These are phyloP conservation scores for Mongoloraphidia duomilia DNA, from an alignment of 2,888 invertebrate species.

Conservation along the genomic window DNA sequence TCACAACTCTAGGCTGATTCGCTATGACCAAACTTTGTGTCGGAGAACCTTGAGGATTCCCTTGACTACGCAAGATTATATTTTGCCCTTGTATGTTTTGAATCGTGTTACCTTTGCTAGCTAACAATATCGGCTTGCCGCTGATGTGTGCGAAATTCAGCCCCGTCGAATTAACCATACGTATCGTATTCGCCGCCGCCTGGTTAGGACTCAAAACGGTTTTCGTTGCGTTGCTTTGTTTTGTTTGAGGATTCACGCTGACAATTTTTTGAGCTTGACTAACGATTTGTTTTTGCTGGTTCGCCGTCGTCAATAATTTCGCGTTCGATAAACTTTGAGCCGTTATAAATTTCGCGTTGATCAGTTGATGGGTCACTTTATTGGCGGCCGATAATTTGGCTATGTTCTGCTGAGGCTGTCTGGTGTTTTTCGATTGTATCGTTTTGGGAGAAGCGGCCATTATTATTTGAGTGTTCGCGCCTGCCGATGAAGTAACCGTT, in stretches of 20 bases:
- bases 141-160: conserved; percentile 38
- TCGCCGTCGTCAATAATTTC: conserved; percentile 17
- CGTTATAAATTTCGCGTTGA: conserved; percentile 32
- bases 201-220: conserved; percentile 8
- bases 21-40: conserved; percentile 8
- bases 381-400: conserved; percentile 23
- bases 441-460: conserved; percentile 15
- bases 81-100: conserved; percentile 29
- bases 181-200: conserved; percentile 24
- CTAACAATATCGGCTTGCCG: conserved; percentile 40
- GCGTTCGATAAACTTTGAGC: conserved; percentile 22
- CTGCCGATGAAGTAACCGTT: conserved; percentile 22
- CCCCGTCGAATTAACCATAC: conserved; percentile 35
- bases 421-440: conserved; percentile 20
- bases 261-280: conserved; percentile 6
- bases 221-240: conserved; percentile 11
- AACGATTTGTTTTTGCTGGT: not conserved
- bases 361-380: conserved; percentile 28
- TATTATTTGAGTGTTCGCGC: conserved; percentile 18
- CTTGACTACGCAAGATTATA: conserved; percentile 29
- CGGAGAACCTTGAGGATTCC: conserved; percentile 16
- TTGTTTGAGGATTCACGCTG: not conserved
- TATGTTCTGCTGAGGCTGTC: conserved; percentile 8
- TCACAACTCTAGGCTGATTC: not conserved
- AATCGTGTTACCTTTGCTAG: conserved; percentile 29